Base-by-base conservation (phyloP, 1,140 invertebrate genomes). In the Drosophila takahashii region DNA sequence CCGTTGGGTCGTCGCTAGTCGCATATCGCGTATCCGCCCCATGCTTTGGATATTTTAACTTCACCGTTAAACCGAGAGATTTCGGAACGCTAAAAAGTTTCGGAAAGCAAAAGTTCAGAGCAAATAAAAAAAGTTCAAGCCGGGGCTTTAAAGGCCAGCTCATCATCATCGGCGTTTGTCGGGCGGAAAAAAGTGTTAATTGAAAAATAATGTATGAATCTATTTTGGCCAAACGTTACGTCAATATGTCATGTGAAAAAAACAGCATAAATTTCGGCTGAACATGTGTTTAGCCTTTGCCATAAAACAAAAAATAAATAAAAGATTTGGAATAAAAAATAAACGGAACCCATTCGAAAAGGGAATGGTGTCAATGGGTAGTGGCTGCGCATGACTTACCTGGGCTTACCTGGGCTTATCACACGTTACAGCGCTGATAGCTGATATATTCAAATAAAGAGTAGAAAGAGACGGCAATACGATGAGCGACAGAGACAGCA, bases 181-280 rank as follows among this genome's bases (percentile, higher is more conserved):
- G 66, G 47, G 64, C 64, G 36, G 29, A 52, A 48, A 75, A 59
- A 67, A 70, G 81, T 86, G 81, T 58, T 85, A 81, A 85, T 84
- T 77, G 53, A 44, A 76, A 77, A 64, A 70, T 66, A 70, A 72
- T 57, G 81, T 79, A 76, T 56, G 77, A 59, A 71, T 70, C 64
- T 48, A 69, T 69, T 70, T 69, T 69, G 9, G 36, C 64, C 50
- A 4, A 42, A 44, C 65, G 66, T 70, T 70, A 70, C 66, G 66
- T 70, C 66, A 70, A 69, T 70, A 22, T 51, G 37, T 70, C 66
- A 70, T 70, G 66, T 70, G 66, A 70, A 70, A 56, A 56, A 36
- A 52, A 48, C 64, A 56, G 65, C 66, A 70, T 57, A 56, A 70
- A 70, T 70, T 70, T 70, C 22, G 41, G 41, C 10, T 32, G 16